phyloP scores from a whole-genome alignment of 2,113 vertebrate genomes.

The Rostratula benghalensis region DNA sequence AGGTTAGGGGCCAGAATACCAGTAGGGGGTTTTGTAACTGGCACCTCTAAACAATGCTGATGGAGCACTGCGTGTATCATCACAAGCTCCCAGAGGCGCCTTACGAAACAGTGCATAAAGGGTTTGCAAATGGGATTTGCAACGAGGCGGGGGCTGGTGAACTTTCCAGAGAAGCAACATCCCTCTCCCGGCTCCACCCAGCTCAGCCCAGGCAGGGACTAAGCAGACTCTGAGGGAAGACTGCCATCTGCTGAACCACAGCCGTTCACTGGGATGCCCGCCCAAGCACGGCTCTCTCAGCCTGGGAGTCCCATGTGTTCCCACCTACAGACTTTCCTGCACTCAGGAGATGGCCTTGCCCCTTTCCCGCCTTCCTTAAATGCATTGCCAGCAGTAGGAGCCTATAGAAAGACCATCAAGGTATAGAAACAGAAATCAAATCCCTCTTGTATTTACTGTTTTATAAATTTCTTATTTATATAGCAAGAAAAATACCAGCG shows the following conservation, averaged over 20 bases:
- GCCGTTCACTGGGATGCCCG: neutral
- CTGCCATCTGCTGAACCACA: slow-evolving; percentile 53
- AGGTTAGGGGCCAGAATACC: neutral
- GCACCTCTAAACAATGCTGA: neutral
- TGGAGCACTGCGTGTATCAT: neutral
- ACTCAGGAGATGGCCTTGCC: neutral
- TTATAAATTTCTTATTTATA: neutral
- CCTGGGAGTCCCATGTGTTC: neutral
- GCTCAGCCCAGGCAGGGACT: neutral
- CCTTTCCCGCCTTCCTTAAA: neutral
- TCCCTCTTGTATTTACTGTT: neutral
- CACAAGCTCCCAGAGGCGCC: neutral
- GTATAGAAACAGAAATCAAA: neutral
- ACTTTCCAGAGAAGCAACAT: neutral
- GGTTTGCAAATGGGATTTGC: neutral
- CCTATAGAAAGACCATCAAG: neutral
- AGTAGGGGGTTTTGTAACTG: neutral
- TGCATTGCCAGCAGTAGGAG: rapidly evolving
- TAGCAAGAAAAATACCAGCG: neutral
- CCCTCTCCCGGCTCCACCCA: neutral
- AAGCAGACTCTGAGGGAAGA: slow-evolving; percentile 25
- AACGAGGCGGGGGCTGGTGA: neutral
- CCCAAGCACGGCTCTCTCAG: neutral
- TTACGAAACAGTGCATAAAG: neutral
- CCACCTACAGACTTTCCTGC: neutral